Evolutionary conservation across 1,140 invertebrate species (phyloP).

Genomic region (Lasioglossum albipes): DNA sequence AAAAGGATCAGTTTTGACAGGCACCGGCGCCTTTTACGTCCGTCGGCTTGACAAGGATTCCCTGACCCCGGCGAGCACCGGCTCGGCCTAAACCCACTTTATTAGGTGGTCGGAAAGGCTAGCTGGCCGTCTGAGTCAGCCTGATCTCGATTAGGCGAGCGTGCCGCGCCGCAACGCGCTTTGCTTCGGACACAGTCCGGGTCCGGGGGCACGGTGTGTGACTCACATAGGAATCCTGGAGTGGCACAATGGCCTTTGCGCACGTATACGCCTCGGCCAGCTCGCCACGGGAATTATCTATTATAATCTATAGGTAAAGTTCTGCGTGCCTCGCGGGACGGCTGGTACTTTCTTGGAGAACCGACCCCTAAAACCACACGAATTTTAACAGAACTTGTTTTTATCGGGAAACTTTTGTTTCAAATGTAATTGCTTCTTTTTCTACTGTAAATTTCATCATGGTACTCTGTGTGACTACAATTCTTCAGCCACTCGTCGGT

Average conservation of each 20-base stretch:
- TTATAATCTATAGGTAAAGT: conserved; percentile 5
- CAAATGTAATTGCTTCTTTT: too few relatives aligned
- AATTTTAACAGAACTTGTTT: too few relatives aligned
- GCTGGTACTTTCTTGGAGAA: background rate
- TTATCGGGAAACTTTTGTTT: too few relatives aligned
- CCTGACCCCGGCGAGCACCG: conserved; percentile 32
- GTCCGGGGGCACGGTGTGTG: conserved; percentile 54
- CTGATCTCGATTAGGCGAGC: conserved; percentile 61
- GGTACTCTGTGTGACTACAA: too few relatives aligned
- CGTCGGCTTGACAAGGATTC: conserved; percentile 15
- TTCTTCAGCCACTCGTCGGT: too few relatives aligned
- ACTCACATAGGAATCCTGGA: conserved; percentile 65
- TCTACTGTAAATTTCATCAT: too few relatives aligned
- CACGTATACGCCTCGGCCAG: conserved; percentile 18
- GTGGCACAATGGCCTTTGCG: conserved; percentile 63
- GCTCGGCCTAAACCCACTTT: conserved; percentile 55
- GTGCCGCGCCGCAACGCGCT: conserved; percentile 23
- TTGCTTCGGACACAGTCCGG: conserved; percentile 47
- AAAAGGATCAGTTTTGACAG: conserved; percentile 3
- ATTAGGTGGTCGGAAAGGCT: conserved; percentile 50
- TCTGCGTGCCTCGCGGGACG: background rate
- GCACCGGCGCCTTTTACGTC: conserved; percentile 18
- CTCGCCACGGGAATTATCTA: conserved; percentile 27
- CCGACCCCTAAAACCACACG: background rate
- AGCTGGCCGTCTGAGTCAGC: conserved; percentile 54